Conservation (phyloP, 2,888 invertebrate species). For the Heliconius sara region DNA sequence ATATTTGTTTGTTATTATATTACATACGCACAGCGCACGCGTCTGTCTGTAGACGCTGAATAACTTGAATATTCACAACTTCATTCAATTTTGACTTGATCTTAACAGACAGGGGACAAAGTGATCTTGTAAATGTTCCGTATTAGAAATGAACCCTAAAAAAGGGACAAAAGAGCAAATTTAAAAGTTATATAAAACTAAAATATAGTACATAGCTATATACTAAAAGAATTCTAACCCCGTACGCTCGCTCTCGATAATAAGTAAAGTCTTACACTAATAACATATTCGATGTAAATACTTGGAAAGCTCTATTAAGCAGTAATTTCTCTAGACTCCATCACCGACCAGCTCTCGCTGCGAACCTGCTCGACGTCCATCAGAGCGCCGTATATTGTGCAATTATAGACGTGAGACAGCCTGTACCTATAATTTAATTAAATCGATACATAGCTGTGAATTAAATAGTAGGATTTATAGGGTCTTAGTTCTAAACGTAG, state of each 20-base stretch:
- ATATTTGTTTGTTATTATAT: slow-evolving; percentile 6
- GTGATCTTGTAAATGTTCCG: too few species aligned
- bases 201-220: too few species aligned
- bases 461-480: neutral
- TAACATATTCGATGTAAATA: slow-evolving; percentile 20
- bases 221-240: too few species aligned
- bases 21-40: neutral
- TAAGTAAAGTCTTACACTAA: neutral
- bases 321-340: slow-evolving; percentile 19
- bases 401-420: neutral
- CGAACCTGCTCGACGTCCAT: slow-evolving; percentile 23
- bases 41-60: neutral
- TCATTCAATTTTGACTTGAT: too few species aligned
- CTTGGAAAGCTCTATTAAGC: slow-evolving; percentile 7
- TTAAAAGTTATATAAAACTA: too few species aligned
- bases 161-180: too few species aligned
- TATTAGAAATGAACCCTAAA: too few species aligned
- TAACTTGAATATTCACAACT: too few species aligned
- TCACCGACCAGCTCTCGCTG: slow-evolving; percentile 13
- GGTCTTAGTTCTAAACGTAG: neutral
- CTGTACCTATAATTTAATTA: slow-evolving; percentile 24
- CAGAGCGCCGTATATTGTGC: neutral
- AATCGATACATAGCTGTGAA: slow-evolving; percentile 8
- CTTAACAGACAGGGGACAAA: too few species aligned
- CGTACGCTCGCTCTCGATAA: neutral